Evolutionary conservation across 2,113 vertebrate species (phyloP).

Genomic region (Poeciliopsis prolifica): DNA sequence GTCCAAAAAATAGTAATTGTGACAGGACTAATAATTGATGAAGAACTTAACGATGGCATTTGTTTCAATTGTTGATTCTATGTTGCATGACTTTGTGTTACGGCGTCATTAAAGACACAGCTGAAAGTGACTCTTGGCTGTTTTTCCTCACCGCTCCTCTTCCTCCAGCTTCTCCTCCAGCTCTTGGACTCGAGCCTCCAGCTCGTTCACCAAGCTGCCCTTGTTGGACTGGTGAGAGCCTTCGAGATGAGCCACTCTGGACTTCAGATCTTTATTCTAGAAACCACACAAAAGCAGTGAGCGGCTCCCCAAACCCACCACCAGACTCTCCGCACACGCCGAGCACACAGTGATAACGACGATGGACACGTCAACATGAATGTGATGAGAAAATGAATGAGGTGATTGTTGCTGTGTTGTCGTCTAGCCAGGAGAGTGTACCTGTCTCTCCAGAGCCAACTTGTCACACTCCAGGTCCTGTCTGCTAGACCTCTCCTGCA

Average conservation of each 20-base stretch:
- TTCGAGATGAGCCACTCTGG: constrained; percentile 90
- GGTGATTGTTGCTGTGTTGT: constrained; percentile 44
- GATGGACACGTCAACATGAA: constrained; percentile 35
- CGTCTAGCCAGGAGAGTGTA: constrained; percentile 73
- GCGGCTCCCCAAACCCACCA: not conserved
- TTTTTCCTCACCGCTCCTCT: constrained; percentile 87
- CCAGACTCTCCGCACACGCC: not conserved
- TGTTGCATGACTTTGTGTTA: not conserved
- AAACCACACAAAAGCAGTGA: constrained; percentile 10
- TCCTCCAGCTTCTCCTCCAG: constrained; percentile 91
- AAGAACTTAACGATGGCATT: too few relatives aligned
- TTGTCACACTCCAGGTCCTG: constrained; percentile 99
- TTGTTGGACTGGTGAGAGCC: constrained; percentile 90
- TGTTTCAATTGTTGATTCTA: too few relatives aligned
- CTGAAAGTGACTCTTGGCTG: not conserved
- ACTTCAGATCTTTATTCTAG: constrained; percentile 94
- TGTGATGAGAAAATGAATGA: constrained; percentile 51
- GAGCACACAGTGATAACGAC: constrained; percentile 2
- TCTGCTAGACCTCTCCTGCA: constrained; percentile 91
- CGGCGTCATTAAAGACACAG: not conserved
- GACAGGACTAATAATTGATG: too few relatives aligned
- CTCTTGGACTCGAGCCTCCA: constrained; percentile 90
- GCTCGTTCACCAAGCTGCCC: constrained; percentile 89
- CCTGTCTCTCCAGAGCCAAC: constrained; percentile 96
- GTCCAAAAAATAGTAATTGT: too few relatives aligned